Evolutionary conservation across 2,797 vertebrate species (phyloP), one percentile per base, ranked within the genome.

Genomic region (Fundulus diaphanus): DNA sequence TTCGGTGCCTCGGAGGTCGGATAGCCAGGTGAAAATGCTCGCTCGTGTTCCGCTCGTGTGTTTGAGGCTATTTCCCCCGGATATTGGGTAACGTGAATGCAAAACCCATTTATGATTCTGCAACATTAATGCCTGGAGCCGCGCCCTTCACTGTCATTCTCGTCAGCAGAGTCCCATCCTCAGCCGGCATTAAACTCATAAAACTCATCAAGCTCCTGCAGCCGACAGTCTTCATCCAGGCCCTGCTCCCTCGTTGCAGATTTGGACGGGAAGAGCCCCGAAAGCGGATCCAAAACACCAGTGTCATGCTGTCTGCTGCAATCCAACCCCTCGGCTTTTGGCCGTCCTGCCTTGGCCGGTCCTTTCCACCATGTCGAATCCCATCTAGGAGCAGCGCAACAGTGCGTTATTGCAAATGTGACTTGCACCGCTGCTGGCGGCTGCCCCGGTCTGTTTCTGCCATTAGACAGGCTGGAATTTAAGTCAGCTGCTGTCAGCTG

Each of bases 331-430:
- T 70, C 86, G 86, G 87, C 92, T 84, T 57, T 72, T 92, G 90
- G 90, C 90, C 88, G 88, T 82, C 85, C 88, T 31, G 31, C 15
- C 67, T n/a, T n/a, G 11, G 82, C 83, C 51, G 49, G 69, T 74
- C 20, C 0, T 87, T 82, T 83, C 74, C 78, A 78, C 83, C 86
- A 61, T 90, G 88, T 88, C 90, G 0, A 90, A 91, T 90, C 81
- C 54, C 42, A 85, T 90, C 92, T 88, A 91, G 91, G 61, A 89
- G 86, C 74, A 49, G 76, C 85, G 88, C 85, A 86, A 87, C 82
- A 73, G 70, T 54, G 81, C 42, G 42, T 74, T 79, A 52, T 51
- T 72, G 73, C 69, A 57, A n/a, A 83, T 27, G 74, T 69, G 80
- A 84, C 80, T 77, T 78, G 52, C 63, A 15, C 66, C 42, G 54